Evolutionary conservation across 2,888 invertebrate species (phyloP).

Genomic region (Thera britannica): DNA sequence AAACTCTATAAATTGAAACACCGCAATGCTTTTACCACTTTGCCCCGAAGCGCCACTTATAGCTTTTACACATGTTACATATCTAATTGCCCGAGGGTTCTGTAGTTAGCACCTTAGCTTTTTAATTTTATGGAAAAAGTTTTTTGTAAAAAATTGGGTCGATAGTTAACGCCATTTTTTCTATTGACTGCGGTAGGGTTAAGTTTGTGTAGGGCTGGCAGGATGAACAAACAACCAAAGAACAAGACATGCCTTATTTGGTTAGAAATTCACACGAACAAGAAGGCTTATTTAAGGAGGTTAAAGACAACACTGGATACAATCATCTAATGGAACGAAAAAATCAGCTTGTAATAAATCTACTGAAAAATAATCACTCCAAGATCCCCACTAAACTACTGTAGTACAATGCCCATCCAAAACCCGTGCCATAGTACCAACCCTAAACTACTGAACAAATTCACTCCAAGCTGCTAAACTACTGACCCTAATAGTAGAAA

Average conservation of each 20-base stretch:
- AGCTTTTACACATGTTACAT: slow-evolving; percentile 69
- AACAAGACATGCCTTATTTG: neutral
- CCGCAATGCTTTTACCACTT: slow-evolving; percentile 47
- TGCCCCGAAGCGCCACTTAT: slow-evolving; percentile 71
- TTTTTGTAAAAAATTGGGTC: slow-evolving; percentile 37
- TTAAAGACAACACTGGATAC: too few relatives aligned
- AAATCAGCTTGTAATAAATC: too few relatives aligned
- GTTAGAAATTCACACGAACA: neutral
- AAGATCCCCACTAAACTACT: too few relatives aligned
- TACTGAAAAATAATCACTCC: too few relatives aligned
- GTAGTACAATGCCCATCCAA: too few relatives aligned
- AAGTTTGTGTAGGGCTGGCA: slow-evolving; percentile 52
- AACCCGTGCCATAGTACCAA: too few relatives aligned
- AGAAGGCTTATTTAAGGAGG: too few relatives aligned
- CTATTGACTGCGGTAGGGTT: slow-evolving; percentile 52
- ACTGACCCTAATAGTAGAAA: neutral
- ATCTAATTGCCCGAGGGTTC: slow-evolving; percentile 53
- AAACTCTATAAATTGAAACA: slow-evolving; percentile 50
- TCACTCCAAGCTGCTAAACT: neutral
- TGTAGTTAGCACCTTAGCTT: slow-evolving; percentile 72
- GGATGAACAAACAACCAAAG: neutral
- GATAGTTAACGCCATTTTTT: slow-evolving; percentile 54
- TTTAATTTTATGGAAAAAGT: slow-evolving; percentile 40
- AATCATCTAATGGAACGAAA: too few relatives aligned
- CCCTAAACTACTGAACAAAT: neutral